These are phyloP conservation scores for Octodon degus DNA, from an alignment of 2,113 vertebrate species.

Conservation along the genomic window DNA sequence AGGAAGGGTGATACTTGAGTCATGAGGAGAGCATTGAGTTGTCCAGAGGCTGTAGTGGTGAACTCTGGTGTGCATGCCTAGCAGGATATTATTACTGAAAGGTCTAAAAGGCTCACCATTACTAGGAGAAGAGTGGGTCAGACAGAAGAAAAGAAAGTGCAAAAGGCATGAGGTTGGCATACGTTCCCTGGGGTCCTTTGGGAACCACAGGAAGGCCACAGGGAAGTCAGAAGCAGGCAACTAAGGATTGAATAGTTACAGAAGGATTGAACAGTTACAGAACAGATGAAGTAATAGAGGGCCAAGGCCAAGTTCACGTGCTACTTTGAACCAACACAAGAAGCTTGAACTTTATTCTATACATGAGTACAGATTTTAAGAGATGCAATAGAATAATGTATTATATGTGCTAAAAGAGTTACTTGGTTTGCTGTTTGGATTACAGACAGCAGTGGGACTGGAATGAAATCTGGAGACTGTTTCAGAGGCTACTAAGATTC, in stretches of 20 bases:
- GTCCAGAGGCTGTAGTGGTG: background rate
- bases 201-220: background rate
- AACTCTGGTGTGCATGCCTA: background rate
- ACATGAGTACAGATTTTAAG: background rate
- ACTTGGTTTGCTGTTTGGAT: background rate
- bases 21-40: background rate
- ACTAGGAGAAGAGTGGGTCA: background rate
- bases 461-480: too few relatives aligned
- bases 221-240: background rate
- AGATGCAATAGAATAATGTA: background rate
- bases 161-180: background rate
- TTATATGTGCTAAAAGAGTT: background rate
- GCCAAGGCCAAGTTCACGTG: background rate
- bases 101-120: background rate
- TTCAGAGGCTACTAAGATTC: background rate
- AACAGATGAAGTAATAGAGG: background rate
- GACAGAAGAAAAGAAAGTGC: background rate
- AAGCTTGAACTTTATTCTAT: background rate
- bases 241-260: background rate
- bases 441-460: background rate
- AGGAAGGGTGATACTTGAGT: background rate
- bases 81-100: background rate
- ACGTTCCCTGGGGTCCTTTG: background rate
- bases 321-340: background rate
- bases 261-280: background rate